These are phyloP conservation scores for Trididemnum miniatum DNA, from an alignment of 23 tunicate genomes.

Conservation along the genomic window DNA sequence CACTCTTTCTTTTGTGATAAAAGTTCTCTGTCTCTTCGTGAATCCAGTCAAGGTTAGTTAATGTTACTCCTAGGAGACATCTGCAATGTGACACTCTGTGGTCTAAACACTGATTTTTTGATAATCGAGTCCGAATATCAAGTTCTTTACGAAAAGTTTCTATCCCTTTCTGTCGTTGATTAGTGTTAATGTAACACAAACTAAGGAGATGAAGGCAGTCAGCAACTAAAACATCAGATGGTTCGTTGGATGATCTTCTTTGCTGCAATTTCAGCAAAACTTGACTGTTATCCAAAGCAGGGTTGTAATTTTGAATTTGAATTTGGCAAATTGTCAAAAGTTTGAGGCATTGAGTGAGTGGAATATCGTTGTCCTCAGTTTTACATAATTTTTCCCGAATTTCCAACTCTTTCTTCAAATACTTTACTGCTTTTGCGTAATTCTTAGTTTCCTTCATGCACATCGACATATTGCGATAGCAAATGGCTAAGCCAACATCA, in stretches of 20 bases:
- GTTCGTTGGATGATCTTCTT: not conserved
- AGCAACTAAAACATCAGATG: not conserved
- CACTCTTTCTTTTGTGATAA: too few relatives aligned
- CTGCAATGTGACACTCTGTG: not conserved
- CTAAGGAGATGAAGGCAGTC: not conserved
- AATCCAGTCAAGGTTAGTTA: too few relatives aligned
- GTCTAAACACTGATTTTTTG: not conserved
- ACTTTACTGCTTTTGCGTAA: not conserved
- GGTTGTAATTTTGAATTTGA: not conserved
- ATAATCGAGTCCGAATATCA: not conserved
- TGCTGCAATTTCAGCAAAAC: not conserved
- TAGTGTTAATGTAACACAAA: not conserved
- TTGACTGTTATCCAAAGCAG: not conserved
- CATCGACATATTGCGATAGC: not conserved
- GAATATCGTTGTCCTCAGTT: not conserved
- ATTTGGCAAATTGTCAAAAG: not conserved
- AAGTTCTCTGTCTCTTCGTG: too few relatives aligned
- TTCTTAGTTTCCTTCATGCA: not conserved
- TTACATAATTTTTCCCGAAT: not conserved
- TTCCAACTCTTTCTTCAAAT: not conserved
- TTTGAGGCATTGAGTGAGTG: not conserved
- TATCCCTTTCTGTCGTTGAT: not conserved
- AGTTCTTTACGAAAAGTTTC: not conserved
- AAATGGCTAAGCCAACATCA: not conserved
- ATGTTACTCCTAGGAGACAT: not conserved